These are phyloP conservation scores for Pomatostomus ruficeps DNA, from an alignment of 2,113 vertebrate genomes.

Conservation along the genomic window DNA sequence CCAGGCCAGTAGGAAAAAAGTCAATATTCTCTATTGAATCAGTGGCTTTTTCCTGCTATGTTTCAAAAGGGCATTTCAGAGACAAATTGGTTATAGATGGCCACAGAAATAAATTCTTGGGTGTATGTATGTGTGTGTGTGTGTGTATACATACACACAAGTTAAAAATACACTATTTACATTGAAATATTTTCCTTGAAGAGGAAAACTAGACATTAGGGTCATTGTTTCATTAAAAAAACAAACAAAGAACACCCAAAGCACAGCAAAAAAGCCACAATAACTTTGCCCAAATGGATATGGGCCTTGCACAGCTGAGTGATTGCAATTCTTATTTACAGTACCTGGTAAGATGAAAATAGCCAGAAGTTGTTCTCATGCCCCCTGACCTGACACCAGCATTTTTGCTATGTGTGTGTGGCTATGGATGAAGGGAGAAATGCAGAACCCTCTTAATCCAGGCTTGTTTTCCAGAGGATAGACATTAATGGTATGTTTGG, in stretches of 20 bases:
- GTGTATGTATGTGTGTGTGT: accelerated
- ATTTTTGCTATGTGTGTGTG: not conserved
- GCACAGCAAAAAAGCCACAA: not conserved
- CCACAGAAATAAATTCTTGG: not conserved
- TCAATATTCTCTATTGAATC: slow-evolving; percentile 70
- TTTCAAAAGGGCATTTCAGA: slow-evolving; percentile 56
- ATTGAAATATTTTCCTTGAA: not conserved
- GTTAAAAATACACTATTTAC: not conserved
- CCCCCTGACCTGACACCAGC: not conserved
- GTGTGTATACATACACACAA: not conserved
- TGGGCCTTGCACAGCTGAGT: not conserved
- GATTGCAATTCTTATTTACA: not conserved
- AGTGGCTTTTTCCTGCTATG: slow-evolving; percentile 48
- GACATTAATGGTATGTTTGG: not conserved
- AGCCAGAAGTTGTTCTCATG: not conserved
- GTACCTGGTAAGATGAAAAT: not conserved
- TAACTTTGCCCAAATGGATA: not conserved
- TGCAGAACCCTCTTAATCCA: not conserved
- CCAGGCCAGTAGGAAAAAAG: slow-evolving; percentile 63
- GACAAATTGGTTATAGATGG: not conserved
- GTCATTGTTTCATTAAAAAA: not conserved
- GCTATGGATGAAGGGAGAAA: not conserved
- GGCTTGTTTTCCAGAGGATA: not conserved
- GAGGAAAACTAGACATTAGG: not conserved
- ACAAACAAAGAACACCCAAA: not conserved